Conservation (phyloP, 2,113 vertebrate genomes). For the Zapornia atra region DNA sequence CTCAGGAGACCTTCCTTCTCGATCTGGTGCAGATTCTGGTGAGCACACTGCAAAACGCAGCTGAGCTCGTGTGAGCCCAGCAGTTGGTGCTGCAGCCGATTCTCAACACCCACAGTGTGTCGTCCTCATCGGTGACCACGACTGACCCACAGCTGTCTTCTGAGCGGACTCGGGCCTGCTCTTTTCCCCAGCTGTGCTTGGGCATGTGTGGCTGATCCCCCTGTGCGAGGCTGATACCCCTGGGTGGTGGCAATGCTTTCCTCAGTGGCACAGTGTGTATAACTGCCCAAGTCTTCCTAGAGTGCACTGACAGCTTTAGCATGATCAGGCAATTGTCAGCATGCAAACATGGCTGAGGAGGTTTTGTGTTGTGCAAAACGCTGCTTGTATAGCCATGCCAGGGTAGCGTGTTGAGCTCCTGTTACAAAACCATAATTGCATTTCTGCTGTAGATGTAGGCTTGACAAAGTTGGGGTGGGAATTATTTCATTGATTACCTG, state of each 20-base stretch:
- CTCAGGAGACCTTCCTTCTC: neutral
- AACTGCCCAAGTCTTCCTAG: neutral
- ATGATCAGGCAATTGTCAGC: neutral
- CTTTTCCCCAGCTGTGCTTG: neutral
- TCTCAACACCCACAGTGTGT: neutral
- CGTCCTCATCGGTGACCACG: accelerated
- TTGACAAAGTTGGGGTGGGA: constrained; percentile 31
- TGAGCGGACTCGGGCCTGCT: neutral
- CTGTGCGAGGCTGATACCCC: neutral
- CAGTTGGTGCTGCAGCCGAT: neutral
- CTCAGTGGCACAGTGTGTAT: neutral
- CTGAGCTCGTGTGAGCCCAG: neutral
- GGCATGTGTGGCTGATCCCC: neutral
- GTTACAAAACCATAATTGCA: neutral
- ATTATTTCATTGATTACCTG: constrained; percentile 28
- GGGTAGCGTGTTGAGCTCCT: neutral
- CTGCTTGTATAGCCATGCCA: neutral
- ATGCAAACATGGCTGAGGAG: neutral
- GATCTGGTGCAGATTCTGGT: neutral
- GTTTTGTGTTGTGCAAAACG: constrained; percentile 17
- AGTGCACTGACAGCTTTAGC: neutral
- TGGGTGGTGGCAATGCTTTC: neutral
- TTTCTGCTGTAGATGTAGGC: neutral
- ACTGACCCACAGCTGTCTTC: neutral
- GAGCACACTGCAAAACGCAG: neutral